Evolutionary conservation across 2,888 invertebrate species (phyloP), one percentile per base, ranked within the genome.

Genomic region (Diplazon laetatorius): DNA sequence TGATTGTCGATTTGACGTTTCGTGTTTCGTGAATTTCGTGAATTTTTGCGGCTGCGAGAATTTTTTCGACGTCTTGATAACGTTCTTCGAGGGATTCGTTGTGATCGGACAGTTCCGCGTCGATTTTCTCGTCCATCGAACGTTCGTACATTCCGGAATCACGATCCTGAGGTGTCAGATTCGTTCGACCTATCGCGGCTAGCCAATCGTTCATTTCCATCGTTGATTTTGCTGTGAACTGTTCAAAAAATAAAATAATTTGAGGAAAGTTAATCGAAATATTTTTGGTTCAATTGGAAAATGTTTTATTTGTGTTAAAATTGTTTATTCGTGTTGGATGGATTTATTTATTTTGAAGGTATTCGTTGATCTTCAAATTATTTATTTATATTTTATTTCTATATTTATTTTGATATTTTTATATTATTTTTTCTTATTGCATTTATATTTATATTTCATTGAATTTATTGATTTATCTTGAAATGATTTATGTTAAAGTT

Each of bases 141-240:
- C n/a, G n/a, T 20, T 20, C 63, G 39, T 66, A 37, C 25, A 25
- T 52, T n/a, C 25, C 39, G 9, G 63, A 22, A 44, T 60, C 30
- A 37, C 60, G 50, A 25, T 79, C 76, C 1, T 62, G 80, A 2
- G 80, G 77, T 9, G 42, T 76, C 18, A 50, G 48, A 10, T 72
- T 74, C 1, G 85, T 69, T 6, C 84, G 80, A 35, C 80, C 82
- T 57, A 90, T 86, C 0, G 85, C 85, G 3, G 82, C 73, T 2
- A 90, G 77, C 91, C 91, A 91, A n/a, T 89, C 87, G 14, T 87
- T 85, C 91, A 89, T 91, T 18, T 91, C 90, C 39, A 85, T 86
- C 0, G 85, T 83, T 9, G 81, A 85, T 18, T 81, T 85, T 0
- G 90, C 90, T 9, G 88, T 82, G 25, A 91, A 91, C 85, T 90